Percentiles rank a stretch among this genome's conserved stretches.
Conservation (phyloP, 2,888 invertebrate genomes). For the Agrotis segetum region DNA sequence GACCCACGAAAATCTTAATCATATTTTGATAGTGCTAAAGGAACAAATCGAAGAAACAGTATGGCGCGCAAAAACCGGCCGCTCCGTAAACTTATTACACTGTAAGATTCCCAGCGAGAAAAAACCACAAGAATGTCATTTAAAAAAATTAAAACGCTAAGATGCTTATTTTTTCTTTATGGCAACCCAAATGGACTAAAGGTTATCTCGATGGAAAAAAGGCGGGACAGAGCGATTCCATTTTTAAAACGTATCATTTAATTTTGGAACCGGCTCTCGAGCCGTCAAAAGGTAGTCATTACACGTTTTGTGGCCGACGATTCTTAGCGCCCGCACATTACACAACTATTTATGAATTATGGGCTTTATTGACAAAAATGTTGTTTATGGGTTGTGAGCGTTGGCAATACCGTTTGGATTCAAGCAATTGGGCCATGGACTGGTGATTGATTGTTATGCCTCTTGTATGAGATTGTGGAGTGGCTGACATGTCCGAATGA, state of each 20-base stretch:
- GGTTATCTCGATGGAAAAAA: slow-evolving; percentile 90
- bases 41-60: slow-evolving; percentile 78
- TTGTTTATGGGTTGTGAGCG: slow-evolving; percentile 52
- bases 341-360: slow-evolving; percentile 80
- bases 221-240: slow-evolving; percentile 90
- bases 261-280: slow-evolving; percentile 90
- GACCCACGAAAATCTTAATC: slow-evolving; percentile 77
- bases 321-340: slow-evolving; percentile 85
- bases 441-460: slow-evolving; percentile 59
- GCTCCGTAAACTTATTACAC: slow-evolving; percentile 84
- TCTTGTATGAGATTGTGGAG: slow-evolving; percentile 31
- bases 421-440: slow-evolving; percentile 40
- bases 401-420: slow-evolving; percentile 26
- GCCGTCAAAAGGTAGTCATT: slow-evolving; percentile 91
- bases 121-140: slow-evolving; percentile 91
- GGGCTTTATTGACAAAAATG: slow-evolving; percentile 69
- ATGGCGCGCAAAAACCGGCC: slow-evolving; percentile 84
- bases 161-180: slow-evolving; percentile 88
- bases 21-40: slow-evolving; percentile 72
- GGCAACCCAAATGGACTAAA: slow-evolving; percentile 89
- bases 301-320: slow-evolving; percentile 88
- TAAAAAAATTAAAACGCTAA: slow-evolving; percentile 89
- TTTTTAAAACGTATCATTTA: slow-evolving; percentile 91
- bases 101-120: slow-evolving; percentile 86
- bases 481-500: slow-evolving; percentile 37